A percentile compares a stretch with the other conserved stretches of the same genome.
Evolutionary conservation across 2,797 vertebrate genomes (phyloP).

Genomic region (Diceros bicornis): DNA sequence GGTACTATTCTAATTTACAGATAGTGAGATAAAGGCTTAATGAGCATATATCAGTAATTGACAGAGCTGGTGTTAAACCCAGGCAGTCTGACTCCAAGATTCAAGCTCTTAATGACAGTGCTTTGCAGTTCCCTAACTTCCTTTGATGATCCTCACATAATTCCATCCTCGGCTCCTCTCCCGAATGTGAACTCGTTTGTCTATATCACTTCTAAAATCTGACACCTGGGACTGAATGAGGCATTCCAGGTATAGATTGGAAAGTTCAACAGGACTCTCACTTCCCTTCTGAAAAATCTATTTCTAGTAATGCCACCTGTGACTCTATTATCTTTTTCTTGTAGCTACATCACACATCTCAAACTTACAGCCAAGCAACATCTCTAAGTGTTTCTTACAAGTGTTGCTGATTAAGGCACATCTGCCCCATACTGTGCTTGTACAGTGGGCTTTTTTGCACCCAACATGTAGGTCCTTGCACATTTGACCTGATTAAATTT

Average conservation of each 20-base stretch:
- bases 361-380: background rate
- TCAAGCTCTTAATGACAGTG: constrained; percentile 15
- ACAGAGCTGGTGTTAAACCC: background rate
- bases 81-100: constrained; percentile 13
- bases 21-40: background rate
- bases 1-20: constrained; percentile 35
- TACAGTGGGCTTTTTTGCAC: constrained; percentile 38
- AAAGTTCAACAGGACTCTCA: constrained; percentile 25
- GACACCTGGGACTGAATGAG: background rate
- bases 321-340: background rate
- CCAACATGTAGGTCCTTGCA: constrained; percentile 52
- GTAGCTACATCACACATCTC: background rate
- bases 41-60: constrained; percentile 21
- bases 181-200: background rate
- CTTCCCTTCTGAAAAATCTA: background rate
- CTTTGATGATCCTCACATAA: background rate
- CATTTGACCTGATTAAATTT: constrained; percentile 79
- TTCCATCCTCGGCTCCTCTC: background rate
- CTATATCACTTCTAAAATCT: constrained; percentile 11
- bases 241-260: background rate
- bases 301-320: background rate
- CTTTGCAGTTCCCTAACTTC: background rate
- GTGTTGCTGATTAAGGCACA: constrained; percentile 63
- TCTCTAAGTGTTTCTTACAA: constrained; percentile 63
- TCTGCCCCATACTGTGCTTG: constrained; percentile 50